Evolutionary conservation across 2,888 invertebrate genomes (phyloP), one percentile per base, ranked within the genome.

Genomic region (Suillia variegata): DNA sequence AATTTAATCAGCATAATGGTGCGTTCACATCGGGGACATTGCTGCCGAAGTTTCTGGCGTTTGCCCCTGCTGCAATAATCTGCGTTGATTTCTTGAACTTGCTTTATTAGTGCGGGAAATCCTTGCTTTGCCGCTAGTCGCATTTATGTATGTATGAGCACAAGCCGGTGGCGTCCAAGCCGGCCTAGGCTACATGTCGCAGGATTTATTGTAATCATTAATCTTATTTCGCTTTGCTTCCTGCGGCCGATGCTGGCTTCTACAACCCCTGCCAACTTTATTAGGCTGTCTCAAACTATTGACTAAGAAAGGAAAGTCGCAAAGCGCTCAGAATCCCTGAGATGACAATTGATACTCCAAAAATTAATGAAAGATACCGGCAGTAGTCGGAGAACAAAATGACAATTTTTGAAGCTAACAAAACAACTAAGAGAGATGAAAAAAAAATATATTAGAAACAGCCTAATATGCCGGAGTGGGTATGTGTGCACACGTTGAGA

Each of bases 151-250:
- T 20, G 31, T 8, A 33, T 3, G 22, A 31, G 6, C n/a, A n/a
- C 10, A 33, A 18, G 5, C 2, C 70, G 65, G 63, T 60, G 53
- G 59, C 66, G 58, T 56, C 38, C 38, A 38, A n/a, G n/a, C 38
- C 6, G 38, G 45, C 2, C 45, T 18, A 18, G 59, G 58, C 59
- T 62, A 58, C 52, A 72, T 73, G 76, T 71, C 73, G 69, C 77
- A 73, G 76, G 80, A 81, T 81, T 81, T 80, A 80, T 81, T 77
- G 77, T 78, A 78, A 76, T 78, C 80, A 80, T 80, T 80, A 81
- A 80, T 80, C 81, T 80, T 80, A 70, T 74, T 77, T 70, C 69
- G 70, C 64, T 62, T 64, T 65, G 62, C 62, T 61, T 62, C 64
- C 62, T n/a, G 57, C 49, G 6, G 15, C 38, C 4, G 62, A 61